A percentile compares a stretch with the other conserved stretches of the same genome.
Conservation (phyloP, 2,113 vertebrate species). For the Hydrolagus affinis region DNA sequence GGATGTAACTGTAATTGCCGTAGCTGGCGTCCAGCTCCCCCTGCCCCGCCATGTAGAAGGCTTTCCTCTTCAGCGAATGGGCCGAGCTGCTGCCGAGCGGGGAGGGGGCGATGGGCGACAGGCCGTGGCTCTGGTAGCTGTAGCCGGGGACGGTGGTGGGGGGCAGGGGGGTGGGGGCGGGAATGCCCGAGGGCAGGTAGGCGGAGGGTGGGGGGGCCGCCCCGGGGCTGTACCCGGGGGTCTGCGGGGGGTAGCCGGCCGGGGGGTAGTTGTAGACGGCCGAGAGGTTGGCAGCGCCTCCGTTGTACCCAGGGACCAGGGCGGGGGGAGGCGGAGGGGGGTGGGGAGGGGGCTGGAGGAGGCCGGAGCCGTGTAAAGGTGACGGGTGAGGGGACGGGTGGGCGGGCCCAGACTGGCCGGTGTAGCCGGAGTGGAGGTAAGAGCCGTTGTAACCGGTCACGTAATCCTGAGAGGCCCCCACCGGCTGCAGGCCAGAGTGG, state of each 20-base stretch:
- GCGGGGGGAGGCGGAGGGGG: slow-evolving; percentile 60
- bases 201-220: slow-evolving; percentile 83
- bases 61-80: slow-evolving; percentile 95
- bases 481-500: slow-evolving; percentile 75
- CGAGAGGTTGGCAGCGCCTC: slow-evolving; percentile 83
- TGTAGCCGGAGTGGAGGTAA: slow-evolving; percentile 89
- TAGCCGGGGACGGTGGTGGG: slow-evolving; percentile 87
- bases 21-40: slow-evolving; percentile 95
- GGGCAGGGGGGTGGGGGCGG: slow-evolving; percentile 86
- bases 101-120: slow-evolving; percentile 82
- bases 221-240: slow-evolving; percentile 77
- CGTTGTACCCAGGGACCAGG: slow-evolving; percentile 86
- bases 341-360: slow-evolving; percentile 79
- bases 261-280: slow-evolving; percentile 79
- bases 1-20: slow-evolving; percentile 91
- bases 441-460: slow-evolving; percentile 86
- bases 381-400: slow-evolving; percentile 92
- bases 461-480: slow-evolving; percentile 83
- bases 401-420: slow-evolving; percentile 78
- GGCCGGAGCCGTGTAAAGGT: slow-evolving; percentile 86
- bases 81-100: slow-evolving; percentile 86
- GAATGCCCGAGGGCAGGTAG: slow-evolving; percentile 92
- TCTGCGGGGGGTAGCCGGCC: slow-evolving; percentile 85
- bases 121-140: slow-evolving; percentile 84
- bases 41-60: slow-evolving; percentile 97